Conservation (phyloP, 2,888 invertebrate species). For the Venusia cambrica region DNA sequence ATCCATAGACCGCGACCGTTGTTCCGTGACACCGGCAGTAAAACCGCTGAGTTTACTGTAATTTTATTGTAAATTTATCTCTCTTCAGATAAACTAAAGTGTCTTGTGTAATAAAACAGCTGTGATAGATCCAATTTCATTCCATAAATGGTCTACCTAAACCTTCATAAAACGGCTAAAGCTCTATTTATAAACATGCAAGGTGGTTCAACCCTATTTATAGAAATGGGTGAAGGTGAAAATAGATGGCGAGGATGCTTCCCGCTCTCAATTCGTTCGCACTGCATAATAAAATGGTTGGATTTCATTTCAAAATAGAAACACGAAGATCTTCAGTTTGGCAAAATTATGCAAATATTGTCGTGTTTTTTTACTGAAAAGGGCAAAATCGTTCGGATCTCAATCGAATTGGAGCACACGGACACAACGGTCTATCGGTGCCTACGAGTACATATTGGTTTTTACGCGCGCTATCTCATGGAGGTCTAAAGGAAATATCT, state of each 20-base stretch:
- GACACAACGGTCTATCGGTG: too few species aligned
- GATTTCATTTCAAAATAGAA: conserved; percentile 20
- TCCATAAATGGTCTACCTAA: conserved; percentile 19
- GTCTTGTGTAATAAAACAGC: conserved; percentile 24
- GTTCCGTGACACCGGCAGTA: conserved; percentile 23
- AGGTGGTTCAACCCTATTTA: conserved; percentile 4
- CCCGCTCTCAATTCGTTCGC: conserved; percentile 3
- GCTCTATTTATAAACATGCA: conserved; percentile 11
- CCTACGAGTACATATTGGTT: conserved; percentile 64
- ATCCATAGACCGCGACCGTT: conserved; percentile 13
- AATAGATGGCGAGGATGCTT: conserved; percentile 10
- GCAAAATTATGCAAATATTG: conserved; percentile 43
- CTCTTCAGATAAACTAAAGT: conserved; percentile 30
- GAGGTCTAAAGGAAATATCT: conserved; percentile 28
- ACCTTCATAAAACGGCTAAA: conserved; percentile 12
- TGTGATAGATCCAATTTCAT: conserved; percentile 27
- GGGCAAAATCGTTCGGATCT: conserved; percentile 48
- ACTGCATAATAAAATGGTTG: conserved; percentile 19
- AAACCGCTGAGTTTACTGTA: conserved; percentile 26
- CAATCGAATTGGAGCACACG: conserved; percentile 61
- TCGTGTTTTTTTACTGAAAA: conserved; percentile 35
- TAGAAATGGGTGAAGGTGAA: conserved; percentile 5
- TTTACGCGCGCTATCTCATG: conserved; percentile 49
- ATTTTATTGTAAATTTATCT: conserved; percentile 29
- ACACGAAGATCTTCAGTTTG: conserved; percentile 32